Percentiles rank a stretch among this genome's conserved stretches.
These are phyloP conservation scores for Tyrannus savana DNA, from an alignment of 2,113 vertebrate species.

Conservation along the genomic window DNA sequence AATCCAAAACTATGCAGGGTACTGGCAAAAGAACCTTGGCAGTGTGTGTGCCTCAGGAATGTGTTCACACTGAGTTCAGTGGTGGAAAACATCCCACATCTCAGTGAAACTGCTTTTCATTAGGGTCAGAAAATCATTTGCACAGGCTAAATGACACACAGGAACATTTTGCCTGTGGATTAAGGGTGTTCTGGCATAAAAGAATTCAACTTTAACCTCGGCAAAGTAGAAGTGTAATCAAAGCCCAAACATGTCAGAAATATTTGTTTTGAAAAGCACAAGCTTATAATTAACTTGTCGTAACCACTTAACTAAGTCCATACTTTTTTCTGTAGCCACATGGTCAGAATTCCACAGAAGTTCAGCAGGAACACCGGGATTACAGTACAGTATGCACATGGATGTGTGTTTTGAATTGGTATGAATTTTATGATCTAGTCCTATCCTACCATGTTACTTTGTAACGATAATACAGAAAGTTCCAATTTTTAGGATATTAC, in stretches of 20 bases:
- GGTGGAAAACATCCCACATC: neutral
- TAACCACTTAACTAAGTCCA: rapidly evolving
- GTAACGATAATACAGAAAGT: neutral
- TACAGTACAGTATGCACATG: neutral
- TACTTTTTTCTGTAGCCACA: neutral
- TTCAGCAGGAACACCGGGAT: neutral
- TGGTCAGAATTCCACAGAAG: neutral
- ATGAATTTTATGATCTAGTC: neutral
- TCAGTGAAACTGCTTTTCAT: neutral
- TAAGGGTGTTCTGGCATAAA: neutral
- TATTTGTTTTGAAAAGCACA: neutral
- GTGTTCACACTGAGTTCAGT: neutral
- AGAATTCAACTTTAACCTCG: neutral
- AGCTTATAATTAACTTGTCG: neutral
- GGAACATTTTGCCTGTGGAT: neutral
- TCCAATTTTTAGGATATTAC: neutral
- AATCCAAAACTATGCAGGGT: rapidly evolving
- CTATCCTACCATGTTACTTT: neutral
- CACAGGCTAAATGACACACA: neutral
- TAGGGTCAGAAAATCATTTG: neutral
- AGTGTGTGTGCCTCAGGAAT: neutral
- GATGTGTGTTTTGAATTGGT: neutral
- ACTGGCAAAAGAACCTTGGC: neutral
- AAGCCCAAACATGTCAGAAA: neutral
- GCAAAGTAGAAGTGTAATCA: neutral